Base-by-base conservation (phyloP, 1,140 invertebrate species). In the Leptinotarsa defecta region DNA sequence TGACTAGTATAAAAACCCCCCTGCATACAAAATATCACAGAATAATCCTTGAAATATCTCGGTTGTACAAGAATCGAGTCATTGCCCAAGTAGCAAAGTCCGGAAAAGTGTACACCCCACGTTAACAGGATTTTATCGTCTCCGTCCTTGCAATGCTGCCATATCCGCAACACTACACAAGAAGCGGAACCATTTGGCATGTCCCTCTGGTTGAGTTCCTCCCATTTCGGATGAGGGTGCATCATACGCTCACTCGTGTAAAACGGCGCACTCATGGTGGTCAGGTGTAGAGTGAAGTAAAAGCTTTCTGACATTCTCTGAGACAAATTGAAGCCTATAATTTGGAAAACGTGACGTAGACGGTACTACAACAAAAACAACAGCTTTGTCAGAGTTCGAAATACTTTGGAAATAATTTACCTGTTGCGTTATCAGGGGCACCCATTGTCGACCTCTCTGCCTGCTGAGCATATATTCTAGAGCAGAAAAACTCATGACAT, bases 91-190 rank as follows among this genome's bases (percentile, higher is more conserved):
- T 93, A 94, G 63, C 92, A 87, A 8, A 97, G 87, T 11, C 94
- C 94, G 72, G 91, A 93, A 75, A 97, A 92, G 80, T 94, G 92
- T 5, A 97, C 89, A n/a, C 92, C 91, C 94, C 94, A 96, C 2
- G 93, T 91, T 74, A 94, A 90, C 15, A 95, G 84, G 6, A 91
- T 84, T 27, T 85, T 86, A 81, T 91, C 89, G 43, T 82, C 76
- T 24, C 81, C 73, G 67, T 74, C 77, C 20, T 75, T 64, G 20
- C 48, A 79, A 73, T 87, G 86, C 79, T 87, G 86, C 90, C 90
- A 91, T 77, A 91, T 87, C 75, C 89, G 79, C 72, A 90, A 86
- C 8, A 91, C 89, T 34, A 92, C 85, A 79, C 87, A 90, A 72
- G 83, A 64, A 76, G 78, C 48, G 22, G 73, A 74, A 13, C 73